Evolutionary conservation across 2,888 invertebrate species (phyloP), one percentile per base, ranked within the genome.

Genomic region (Octodonta nipae): DNA sequence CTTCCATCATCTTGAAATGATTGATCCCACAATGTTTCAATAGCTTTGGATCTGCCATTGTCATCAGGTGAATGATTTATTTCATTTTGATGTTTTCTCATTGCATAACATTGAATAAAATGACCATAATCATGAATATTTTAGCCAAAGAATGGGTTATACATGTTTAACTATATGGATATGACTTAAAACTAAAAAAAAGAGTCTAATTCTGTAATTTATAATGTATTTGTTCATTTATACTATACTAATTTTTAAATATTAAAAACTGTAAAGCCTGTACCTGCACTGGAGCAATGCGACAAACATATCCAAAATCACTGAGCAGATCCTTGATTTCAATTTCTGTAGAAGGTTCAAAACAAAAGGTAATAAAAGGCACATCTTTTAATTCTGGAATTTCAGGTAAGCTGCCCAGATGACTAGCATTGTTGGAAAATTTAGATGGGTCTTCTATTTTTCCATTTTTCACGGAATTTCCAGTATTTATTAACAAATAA

Each of bases 301-400:
- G 43, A 32, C 46, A 51, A 12, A 60, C 46, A 33, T 51, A 47
- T 10, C 60, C 60, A 39, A 56, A 50, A 13, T 48, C 38, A 11
- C 36, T 38, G 33, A 55, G 51, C 15, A 49, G 40, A 31, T 50
- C 43, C 15, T 42, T 34, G 29, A 58, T 33, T 30, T 54, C 47
- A 6, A 34, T 37, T 36, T 52, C 47, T 26, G 43, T 45, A 12
- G 50, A 54, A n/a, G 54, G 45, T 15, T 65, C 61, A 30, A 58
- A 57, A 42, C 64, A 61, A 39, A 70, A 68, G 14, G 63, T 62
- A 30, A 72, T 61, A 45, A 58, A 67, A 29, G 70, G 67, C 36
- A 71, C 67, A 43, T 70, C 69, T 43, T 65, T 64, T n/a, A 67
- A 53, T 32, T 60, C 59, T 15, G 71, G 71, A 11, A 71, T 66